Conservation (phyloP, 2,888 invertebrate species). For the Zele albiditarsus region DNA sequence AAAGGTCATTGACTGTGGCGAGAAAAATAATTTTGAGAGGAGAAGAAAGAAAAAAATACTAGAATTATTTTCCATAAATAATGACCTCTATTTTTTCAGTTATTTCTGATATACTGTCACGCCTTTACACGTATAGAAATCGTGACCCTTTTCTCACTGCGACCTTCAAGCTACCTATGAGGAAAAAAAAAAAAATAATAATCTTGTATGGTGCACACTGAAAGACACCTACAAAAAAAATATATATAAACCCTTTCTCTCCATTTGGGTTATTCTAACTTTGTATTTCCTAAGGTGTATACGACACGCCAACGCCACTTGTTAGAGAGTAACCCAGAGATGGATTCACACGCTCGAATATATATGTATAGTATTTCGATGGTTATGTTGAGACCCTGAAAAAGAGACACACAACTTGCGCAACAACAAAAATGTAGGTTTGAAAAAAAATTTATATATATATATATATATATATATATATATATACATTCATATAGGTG, state of each 20-base stretch:
- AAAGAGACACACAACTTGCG: slow-evolving; percentile 46
- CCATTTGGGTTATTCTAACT: slow-evolving; percentile 21
- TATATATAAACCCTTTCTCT: slow-evolving; percentile 22
- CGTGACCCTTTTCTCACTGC: slow-evolving; percentile 16
- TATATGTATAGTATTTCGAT: slow-evolving; percentile 23
- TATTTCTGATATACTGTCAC: slow-evolving; percentile 14
- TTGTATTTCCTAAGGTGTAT: slow-evolving; percentile 37
- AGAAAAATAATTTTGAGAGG: not conserved
- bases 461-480: not conserved
- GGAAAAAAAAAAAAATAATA: slow-evolving; percentile 25
- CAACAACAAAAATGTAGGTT: slow-evolving; percentile 37
- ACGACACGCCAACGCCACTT: slow-evolving; percentile 28
- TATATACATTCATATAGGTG: not conserved
- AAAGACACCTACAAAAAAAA: slow-evolving; percentile 5
- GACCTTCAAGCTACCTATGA: slow-evolving; percentile 26
- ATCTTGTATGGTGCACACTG: slow-evolving; percentile 6
- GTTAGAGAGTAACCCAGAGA: slow-evolving; percentile 46
- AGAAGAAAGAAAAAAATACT: not conserved
- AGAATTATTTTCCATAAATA: slow-evolving; percentile 4
- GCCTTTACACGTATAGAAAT: slow-evolving; percentile 22
- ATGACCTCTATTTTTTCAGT: slow-evolving; percentile 7
- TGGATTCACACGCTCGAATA: slow-evolving; percentile 48
- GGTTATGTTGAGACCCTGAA: slow-evolving; percentile 36
- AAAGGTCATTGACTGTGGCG: not conserved
- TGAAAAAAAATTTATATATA: not conserved